Conservation (phyloP, 2,797 vertebrate species). For the Corythornis leucogaster region DNA sequence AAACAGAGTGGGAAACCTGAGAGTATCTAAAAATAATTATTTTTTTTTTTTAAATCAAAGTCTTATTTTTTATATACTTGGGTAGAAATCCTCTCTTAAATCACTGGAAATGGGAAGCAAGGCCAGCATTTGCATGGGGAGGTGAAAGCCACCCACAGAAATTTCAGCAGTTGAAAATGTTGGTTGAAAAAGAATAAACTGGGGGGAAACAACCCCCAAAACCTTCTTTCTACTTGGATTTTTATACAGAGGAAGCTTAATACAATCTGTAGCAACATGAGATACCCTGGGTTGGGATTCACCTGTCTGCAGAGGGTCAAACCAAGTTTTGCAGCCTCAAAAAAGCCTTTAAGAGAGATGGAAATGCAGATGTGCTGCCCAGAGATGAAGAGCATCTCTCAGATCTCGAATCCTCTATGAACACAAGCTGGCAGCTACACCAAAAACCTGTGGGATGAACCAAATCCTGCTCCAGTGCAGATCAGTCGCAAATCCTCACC, state of each 20-base stretch:
- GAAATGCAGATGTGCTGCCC: background rate
- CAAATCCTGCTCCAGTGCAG: background rate
- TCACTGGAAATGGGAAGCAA: background rate
- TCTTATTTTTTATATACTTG: background rate
- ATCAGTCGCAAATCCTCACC: background rate
- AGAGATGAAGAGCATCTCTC: background rate
- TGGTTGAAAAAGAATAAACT: background rate
- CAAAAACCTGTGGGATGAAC: background rate
- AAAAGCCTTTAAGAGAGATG: background rate
- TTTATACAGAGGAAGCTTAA: background rate
- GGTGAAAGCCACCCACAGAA: background rate
- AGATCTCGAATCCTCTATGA: background rate
- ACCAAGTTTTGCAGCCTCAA: background rate
- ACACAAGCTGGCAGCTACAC: background rate
- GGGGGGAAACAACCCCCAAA: background rate
- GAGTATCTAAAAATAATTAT: background rate
- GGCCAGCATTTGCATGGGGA: background rate
- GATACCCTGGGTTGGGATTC: background rate
- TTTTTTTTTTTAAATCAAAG: background rate
- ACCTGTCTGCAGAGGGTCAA: background rate
- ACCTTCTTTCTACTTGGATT: background rate
- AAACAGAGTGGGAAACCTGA: constrained; percentile 12
- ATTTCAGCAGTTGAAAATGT: background rate
- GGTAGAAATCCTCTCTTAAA: background rate
- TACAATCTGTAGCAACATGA: background rate